phyloP scores from a whole-genome alignment of 2,113 vertebrate species.

The Eclectus roratus region DNA sequence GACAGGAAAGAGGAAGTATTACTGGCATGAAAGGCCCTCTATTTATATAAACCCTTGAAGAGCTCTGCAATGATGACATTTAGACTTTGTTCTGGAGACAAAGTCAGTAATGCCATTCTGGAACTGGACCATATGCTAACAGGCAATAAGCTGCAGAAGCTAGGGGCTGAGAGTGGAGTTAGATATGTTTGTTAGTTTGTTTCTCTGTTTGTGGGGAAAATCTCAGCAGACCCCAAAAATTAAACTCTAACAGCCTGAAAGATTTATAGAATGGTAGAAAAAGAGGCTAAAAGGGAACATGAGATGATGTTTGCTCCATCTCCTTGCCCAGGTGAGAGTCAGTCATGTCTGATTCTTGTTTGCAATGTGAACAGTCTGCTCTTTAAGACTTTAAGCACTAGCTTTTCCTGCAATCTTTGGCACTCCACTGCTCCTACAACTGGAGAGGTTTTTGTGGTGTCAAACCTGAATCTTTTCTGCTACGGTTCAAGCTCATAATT shows the following conservation, averaged over 20 bases:
- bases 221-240: not conserved
- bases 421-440: not conserved
- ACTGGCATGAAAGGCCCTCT: not conserved
- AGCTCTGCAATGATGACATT: not conserved
- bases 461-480: not conserved
- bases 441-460: not conserved
- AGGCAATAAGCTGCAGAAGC: not conserved
- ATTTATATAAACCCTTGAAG: not conserved
- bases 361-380: not conserved
- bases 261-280: not conserved
- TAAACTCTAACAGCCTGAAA: not conserved
- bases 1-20: not conserved
- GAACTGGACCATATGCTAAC: not conserved
- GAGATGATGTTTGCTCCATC: not conserved
- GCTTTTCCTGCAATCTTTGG: not conserved
- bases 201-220: not conserved
- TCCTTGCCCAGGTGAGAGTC: rapidly evolving
- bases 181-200: not conserved
- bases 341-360: not conserved
- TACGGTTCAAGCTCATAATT: not conserved
- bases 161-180: not conserved
- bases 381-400: not conserved
- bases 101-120: not conserved
- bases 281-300: not conserved
- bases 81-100: not conserved